Conservation (phyloP, 2,888 invertebrate genomes). For the Arge pagana region DNA sequence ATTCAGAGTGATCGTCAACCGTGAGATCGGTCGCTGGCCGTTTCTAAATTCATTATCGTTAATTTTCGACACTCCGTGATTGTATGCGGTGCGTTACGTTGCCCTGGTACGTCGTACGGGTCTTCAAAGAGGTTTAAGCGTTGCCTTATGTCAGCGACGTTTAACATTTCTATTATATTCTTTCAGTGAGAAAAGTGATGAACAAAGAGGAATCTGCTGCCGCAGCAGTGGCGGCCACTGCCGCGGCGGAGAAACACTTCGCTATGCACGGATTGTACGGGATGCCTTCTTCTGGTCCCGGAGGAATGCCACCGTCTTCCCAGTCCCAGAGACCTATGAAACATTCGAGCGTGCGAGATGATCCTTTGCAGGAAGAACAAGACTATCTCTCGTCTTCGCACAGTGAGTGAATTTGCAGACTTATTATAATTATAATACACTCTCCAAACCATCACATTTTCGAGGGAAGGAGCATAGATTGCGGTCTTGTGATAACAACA, state of each 20-base stretch:
- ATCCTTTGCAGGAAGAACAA: conserved; percentile 62
- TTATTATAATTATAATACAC: not conserved
- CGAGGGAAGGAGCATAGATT: too few species aligned
- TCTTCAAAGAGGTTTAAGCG: too few species aligned
- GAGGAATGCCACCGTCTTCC: conserved; percentile 53
- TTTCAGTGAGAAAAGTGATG: conserved; percentile 52
- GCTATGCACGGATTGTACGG: conserved; percentile 54
- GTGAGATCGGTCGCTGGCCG: too few species aligned
- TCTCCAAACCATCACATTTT: not conserved
- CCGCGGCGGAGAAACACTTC: conserved; percentile 53
- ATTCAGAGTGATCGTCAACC: too few species aligned
- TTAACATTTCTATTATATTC: too few species aligned
- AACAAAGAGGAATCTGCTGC: conserved; percentile 50
- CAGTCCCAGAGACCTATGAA: conserved; percentile 55
- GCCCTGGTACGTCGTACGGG: not conserved
- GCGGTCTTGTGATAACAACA: too few species aligned
- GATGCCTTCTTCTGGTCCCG: conserved; percentile 47
- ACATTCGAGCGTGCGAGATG: conserved; percentile 49
- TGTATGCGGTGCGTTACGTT: not conserved
- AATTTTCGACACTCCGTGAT: too few species aligned
- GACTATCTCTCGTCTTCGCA: conserved; percentile 69
- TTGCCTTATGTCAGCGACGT: too few species aligned
- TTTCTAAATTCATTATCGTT: too few species aligned
- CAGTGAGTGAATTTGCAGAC: too few species aligned
- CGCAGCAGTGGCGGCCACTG: conserved; percentile 46